phyloP scores from a whole-genome alignment of 2,113 vertebrate species.

The Centropus bengalensis region DNA sequence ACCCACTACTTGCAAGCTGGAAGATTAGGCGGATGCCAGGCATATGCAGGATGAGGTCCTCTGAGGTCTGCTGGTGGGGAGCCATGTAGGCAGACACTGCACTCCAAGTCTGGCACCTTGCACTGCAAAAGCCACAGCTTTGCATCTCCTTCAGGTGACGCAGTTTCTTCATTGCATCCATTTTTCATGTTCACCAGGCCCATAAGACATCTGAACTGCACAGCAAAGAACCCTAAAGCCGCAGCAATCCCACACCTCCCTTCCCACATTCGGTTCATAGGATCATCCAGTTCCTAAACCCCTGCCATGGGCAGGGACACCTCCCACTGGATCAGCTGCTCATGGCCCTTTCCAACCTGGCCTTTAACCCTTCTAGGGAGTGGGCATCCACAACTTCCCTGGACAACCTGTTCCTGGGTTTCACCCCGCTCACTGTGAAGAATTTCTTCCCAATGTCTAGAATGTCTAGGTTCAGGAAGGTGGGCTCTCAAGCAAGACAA shows the following conservation, averaged over 20 bases:
- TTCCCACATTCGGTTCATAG: fast-evolving
- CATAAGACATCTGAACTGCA: background rate
- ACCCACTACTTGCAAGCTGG: background rate
- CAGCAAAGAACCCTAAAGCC: background rate
- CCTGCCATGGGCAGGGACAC: too few relatives aligned
- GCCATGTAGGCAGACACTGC: fast-evolving
- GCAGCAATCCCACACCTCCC: background rate
- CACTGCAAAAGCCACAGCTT: background rate
- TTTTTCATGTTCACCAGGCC: background rate
- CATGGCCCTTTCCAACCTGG: too few relatives aligned
- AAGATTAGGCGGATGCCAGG: background rate
- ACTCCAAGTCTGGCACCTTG: slow-evolving; percentile 10
- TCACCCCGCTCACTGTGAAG: too few relatives aligned
- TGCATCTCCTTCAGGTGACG: background rate
- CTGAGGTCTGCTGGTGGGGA: slow-evolving; percentile 8
- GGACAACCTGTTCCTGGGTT: too few relatives aligned
- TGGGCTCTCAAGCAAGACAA: background rate
- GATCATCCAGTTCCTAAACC: too few relatives aligned
- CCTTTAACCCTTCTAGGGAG: too few relatives aligned
- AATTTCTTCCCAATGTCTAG: too few relatives aligned
- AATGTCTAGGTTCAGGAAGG: background rate
- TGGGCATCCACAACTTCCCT: too few relatives aligned
- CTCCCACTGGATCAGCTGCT: too few relatives aligned
- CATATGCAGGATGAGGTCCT: background rate
- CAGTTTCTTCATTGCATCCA: background rate